These are phyloP conservation scores for Oligia fasciuncula DNA, from an alignment of 2,888 invertebrate species.

Conservation along the genomic window DNA sequence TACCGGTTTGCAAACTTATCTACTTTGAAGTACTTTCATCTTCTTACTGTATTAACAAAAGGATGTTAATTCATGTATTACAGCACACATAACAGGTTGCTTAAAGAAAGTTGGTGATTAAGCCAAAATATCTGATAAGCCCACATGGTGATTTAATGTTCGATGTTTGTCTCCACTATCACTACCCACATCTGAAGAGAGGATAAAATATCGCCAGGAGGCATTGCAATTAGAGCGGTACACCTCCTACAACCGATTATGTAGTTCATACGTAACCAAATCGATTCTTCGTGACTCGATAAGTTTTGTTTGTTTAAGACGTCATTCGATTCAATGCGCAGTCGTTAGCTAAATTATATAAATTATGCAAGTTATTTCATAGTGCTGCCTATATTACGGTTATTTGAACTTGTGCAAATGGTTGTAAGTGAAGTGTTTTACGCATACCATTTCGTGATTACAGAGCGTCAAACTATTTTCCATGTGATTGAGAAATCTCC, in stretches of 20 bases:
- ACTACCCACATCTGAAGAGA: slow-evolving; percentile 62
- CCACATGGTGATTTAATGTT: slow-evolving; percentile 51
- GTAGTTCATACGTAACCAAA: slow-evolving; percentile 70
- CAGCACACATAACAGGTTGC: slow-evolving; percentile 41
- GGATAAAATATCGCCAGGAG: slow-evolving; percentile 58
- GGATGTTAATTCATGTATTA: slow-evolving; percentile 37
- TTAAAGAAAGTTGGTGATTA: slow-evolving; percentile 40
- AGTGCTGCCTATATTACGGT: slow-evolving; percentile 37
- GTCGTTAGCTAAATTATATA: slow-evolving; percentile 51
- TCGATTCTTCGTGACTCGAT: slow-evolving; percentile 73
- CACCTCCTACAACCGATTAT: slow-evolving; percentile 65
- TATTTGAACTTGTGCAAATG: slow-evolving; percentile 41
- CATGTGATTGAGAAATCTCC: slow-evolving; percentile 18
- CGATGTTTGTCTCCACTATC: slow-evolving; percentile 57
- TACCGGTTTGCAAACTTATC: not conserved
- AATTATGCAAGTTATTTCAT: slow-evolving; percentile 49
- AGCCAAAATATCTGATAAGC: slow-evolving; percentile 35
- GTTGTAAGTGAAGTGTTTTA: slow-evolving; percentile 32
- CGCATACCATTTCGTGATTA: slow-evolving; percentile 38
- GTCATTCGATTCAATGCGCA: slow-evolving; percentile 57
- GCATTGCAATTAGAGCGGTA: slow-evolving; percentile 62
- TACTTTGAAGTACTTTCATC: slow-evolving; percentile 20
- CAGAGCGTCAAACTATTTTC: slow-evolving; percentile 10
- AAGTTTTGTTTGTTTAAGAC: slow-evolving; percentile 55
- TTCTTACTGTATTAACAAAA: slow-evolving; percentile 15